These are phyloP conservation scores for Ostrea edulis DNA, from an alignment of 1,140 invertebrate species.

Conservation along the genomic window DNA sequence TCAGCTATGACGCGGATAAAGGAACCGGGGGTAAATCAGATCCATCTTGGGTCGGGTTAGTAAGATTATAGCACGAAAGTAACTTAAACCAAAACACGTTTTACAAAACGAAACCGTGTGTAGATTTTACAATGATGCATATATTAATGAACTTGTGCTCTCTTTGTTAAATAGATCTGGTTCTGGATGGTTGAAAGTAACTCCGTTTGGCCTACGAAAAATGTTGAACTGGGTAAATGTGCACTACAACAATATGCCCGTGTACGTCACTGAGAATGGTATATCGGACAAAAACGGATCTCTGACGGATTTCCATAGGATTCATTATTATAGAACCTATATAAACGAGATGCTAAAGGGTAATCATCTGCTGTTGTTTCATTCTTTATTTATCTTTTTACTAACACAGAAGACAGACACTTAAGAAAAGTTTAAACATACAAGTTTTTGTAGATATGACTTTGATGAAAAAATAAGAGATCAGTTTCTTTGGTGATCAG, in stretches of 20 bases:
- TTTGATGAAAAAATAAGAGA: background rate
- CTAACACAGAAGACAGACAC: too few species aligned
- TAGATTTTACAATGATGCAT: too few species aligned
- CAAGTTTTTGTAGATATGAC: too few species aligned
- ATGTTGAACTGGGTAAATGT: conserved; percentile 84
- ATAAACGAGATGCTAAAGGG: conserved; percentile 84
- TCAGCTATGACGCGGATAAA: conserved; percentile 52
- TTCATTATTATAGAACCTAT: conserved; percentile 82
- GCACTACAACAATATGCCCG: conserved; percentile 83
- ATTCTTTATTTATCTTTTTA: too few species aligned
- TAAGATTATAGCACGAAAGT: background rate
- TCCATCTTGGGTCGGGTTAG: conserved; percentile 46
- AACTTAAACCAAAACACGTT: too few species aligned
- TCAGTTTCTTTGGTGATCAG: background rate
- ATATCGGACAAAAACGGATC: conserved; percentile 80
- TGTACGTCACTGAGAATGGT: conserved; percentile 88
- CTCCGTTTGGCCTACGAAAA: conserved; percentile 86
- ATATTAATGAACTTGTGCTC: background rate
- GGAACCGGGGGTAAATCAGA: conserved; percentile 39
- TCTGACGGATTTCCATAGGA: conserved; percentile 81
- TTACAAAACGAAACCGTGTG: too few species aligned
- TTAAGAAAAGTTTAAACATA: too few species aligned
- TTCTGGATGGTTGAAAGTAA: conserved; percentile 74
- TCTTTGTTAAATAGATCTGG: conserved; percentile 63
- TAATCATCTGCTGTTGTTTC: conserved; percentile 45